Conservation (phyloP, 2,888 invertebrate species). For the Ceraclea dissimilis region DNA sequence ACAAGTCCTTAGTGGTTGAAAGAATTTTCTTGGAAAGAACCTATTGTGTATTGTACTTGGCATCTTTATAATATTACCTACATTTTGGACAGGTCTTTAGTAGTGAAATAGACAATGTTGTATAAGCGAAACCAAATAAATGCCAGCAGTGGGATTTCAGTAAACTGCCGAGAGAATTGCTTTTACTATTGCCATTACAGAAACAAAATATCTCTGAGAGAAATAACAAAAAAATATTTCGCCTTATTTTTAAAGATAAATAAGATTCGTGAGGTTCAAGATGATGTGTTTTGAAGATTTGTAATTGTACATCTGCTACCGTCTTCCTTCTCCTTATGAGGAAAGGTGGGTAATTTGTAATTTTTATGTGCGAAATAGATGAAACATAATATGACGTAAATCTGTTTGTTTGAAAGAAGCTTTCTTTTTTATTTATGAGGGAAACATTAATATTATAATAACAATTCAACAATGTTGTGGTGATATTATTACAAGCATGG, state of each 20-base stretch:
- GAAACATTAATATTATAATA: too few relatives aligned
- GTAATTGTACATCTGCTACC: slow-evolving; percentile 1
- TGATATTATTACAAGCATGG: too few relatives aligned
- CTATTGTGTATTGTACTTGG: too few relatives aligned
- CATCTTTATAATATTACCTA: too few relatives aligned
- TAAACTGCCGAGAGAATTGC: not conserved
- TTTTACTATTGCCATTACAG: not conserved
- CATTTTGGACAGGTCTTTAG: too few relatives aligned
- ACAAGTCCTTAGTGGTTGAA: too few relatives aligned
- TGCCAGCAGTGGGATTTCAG: not conserved
- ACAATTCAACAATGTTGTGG: too few relatives aligned
- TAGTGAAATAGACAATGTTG: too few relatives aligned
- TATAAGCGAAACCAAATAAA: too few relatives aligned
- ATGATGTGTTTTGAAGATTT: not conserved
- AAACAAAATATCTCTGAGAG: not conserved
- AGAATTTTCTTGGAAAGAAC: too few relatives aligned
- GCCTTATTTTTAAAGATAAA: not conserved
- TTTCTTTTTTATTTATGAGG: not conserved
- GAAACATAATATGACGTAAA: not conserved
- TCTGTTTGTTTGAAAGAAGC: not conserved
- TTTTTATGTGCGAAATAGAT: not conserved
- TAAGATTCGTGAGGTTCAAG: not conserved
- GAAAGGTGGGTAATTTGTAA: not conserved
- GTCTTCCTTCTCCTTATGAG: not conserved
- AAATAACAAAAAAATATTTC: not conserved